Base-by-base conservation (phyloP, 2,888 invertebrate genomes). In the Teinopalpus imperialis region DNA sequence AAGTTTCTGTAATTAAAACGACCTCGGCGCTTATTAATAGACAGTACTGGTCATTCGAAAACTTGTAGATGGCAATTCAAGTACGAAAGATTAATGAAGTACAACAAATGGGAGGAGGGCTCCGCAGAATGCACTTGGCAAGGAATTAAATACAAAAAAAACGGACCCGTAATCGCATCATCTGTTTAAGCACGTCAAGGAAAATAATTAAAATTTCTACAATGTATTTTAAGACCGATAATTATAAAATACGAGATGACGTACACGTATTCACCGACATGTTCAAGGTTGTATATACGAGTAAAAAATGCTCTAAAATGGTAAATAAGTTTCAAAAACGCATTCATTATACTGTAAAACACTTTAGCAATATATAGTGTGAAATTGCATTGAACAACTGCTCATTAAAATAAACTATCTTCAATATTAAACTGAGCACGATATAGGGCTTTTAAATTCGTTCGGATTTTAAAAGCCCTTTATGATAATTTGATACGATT, bases 401-500 rank as follows among this genome's bases (percentile, higher is more conserved):
- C 27, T 12, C 5, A 12, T 21, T 40, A 10, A 27, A 32, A 16
- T 26, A 29, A n/a, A 29, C 34, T 21, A 1, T 8, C 8, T 12
- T 5, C 21, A 23, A 23, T 46, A 8, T 13, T 35, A 30, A 41
- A 30, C 18, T 16, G 0, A 29, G 6, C 8, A 12, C 16, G 3
- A 7, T 8, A 20, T 34, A 52, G 44, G 46, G 26, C 51, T 48
- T 52, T 47, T 53, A 21, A 57, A 60, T 44, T 52, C 34, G 37
- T 42, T 21, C 46, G 60, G 26, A n/a, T 61, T 54, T 55, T 48
- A 50, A 39, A 49, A 53, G 42, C 51, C 43, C 56, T 52, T 54
- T 52, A 58, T 48, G 56, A 56, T 62, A 63, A 65, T 64, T 60
- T 57, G 56, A 63, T 50, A 18, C 60, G 56, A 62, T 63, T 54